These are phyloP conservation scores for Hypotaenidia okinawae DNA, from an alignment of 2,797 vertebrate genomes.

Conservation along the genomic window DNA sequence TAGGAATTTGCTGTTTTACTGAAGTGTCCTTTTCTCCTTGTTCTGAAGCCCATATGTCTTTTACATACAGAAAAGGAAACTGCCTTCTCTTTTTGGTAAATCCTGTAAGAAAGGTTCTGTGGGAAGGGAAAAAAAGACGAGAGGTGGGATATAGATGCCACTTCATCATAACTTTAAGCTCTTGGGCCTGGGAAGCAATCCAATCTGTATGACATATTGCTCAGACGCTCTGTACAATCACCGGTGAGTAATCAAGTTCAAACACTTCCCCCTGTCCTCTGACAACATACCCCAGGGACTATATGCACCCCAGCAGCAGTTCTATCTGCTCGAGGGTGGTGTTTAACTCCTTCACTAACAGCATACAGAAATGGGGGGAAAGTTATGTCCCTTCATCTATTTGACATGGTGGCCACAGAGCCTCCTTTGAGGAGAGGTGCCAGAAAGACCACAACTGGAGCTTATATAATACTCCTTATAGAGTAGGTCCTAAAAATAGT, in stretches of 20 bases:
- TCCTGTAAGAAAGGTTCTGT: not conserved
- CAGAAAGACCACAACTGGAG: not conserved
- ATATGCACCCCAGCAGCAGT: not conserved
- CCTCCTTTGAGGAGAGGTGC: not conserved
- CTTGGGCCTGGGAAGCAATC: conserved; percentile 2
- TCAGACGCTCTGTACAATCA: not conserved
- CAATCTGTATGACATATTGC: not conserved
- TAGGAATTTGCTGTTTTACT: not conserved
- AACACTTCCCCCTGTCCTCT: not conserved
- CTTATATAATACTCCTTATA: not conserved
- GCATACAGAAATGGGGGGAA: not conserved
- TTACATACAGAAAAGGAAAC: not conserved
- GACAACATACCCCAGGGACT: not conserved
- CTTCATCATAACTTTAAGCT: not conserved
- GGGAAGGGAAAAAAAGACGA: not conserved
- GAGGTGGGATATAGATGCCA: conserved; percentile 3
- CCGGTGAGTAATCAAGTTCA: not conserved
- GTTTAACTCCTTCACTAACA: not conserved
- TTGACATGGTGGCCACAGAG: not conserved
- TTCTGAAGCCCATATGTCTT: not conserved
- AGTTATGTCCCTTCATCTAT: not conserved
- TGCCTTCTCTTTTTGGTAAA: conserved; percentile 17
- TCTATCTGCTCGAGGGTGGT: not conserved
- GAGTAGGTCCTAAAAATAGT: no score
- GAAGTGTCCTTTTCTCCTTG: not conserved